Conservation (phyloP, 2,888 invertebrate genomes). For the Tinea trinotella region DNA sequence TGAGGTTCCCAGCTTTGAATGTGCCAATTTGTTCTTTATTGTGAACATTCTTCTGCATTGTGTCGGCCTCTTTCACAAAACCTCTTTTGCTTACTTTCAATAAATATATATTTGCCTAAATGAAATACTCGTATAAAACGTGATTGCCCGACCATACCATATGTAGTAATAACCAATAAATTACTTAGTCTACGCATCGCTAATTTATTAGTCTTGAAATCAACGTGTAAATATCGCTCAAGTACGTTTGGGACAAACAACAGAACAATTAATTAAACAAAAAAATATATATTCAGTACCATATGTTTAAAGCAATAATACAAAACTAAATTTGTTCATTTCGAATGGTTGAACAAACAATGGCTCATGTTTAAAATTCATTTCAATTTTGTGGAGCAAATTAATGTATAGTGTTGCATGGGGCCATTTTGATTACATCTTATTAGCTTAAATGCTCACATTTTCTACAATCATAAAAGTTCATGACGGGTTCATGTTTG, state of each 20-base stretch:
- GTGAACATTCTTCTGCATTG: too few species aligned
- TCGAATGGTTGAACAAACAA: not conserved
- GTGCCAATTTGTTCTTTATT: too few species aligned
- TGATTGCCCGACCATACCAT: not conserved
- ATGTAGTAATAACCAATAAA: constrained; percentile 4
- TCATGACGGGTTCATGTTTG: too few species aligned
- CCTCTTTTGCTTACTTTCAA: too few species aligned
- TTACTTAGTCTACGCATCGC: not conserved
- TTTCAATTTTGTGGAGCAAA: not conserved
- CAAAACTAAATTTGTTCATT: not conserved
- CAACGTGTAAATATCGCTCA: not conserved
- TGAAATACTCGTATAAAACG: too few species aligned
- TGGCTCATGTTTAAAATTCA: not conserved
- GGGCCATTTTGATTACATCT: not conserved
- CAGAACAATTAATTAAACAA: constrained; percentile 11
- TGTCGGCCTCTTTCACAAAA: too few species aligned
- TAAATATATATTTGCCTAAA: too few species aligned
- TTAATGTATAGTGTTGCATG: not conserved
- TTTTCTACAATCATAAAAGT: not conserved
- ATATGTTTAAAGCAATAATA: not conserved
- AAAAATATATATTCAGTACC: not conserved
- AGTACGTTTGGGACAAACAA: not conserved
- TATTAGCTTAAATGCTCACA: not conserved
- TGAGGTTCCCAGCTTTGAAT: too few species aligned
- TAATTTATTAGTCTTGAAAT: constrained; percentile 1